Evolutionary conservation across 2,797 vertebrate genomes (phyloP).

Genomic region (Pampus argenteus): DNA sequence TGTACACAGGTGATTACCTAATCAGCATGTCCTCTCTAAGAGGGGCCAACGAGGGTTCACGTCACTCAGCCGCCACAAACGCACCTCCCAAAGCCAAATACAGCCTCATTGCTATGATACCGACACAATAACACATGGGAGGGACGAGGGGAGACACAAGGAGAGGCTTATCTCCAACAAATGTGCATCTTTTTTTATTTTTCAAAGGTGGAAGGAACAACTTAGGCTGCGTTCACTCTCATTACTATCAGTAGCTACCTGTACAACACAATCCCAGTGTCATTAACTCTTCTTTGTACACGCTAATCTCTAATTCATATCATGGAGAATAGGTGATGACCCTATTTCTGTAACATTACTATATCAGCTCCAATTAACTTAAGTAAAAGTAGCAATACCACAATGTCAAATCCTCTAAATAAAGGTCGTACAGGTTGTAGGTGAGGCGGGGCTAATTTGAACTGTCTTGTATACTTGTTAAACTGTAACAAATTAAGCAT

Average conservation of each 20-base stretch:
- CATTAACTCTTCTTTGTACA: neutral
- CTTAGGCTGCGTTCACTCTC: neutral
- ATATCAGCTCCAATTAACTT: neutral
- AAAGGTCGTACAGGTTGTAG: too few species aligned
- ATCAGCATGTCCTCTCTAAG: conserved; percentile 81
- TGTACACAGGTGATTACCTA: conserved; percentile 88
- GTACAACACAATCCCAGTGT: neutral
- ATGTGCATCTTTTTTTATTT: conserved; percentile 21
- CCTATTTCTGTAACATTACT: neutral
- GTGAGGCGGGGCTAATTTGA: too few species aligned
- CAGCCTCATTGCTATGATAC: conserved; percentile 65
- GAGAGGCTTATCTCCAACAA: conserved; percentile 4
- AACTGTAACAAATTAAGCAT: neutral
- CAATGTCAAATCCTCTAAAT: neutral
- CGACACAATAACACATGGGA: conserved; percentile 58
- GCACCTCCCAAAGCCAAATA: conserved; percentile 71
- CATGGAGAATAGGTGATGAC: neutral
- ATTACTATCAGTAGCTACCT: neutral
- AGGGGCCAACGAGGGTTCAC: conserved; percentile 83
- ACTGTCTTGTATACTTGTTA: too few species aligned
- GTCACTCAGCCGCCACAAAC: conserved; percentile 76
- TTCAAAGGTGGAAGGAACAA: conserved; percentile 17
- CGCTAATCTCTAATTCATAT: neutral
- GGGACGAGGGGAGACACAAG: conserved; percentile 8
- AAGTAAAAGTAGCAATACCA: neutral